A percentile compares a stretch with the other conserved stretches of the same genome.
phyloP scores from a whole-genome alignment of 2,888 invertebrate species.

The Tetramorium bicarinatum region DNA sequence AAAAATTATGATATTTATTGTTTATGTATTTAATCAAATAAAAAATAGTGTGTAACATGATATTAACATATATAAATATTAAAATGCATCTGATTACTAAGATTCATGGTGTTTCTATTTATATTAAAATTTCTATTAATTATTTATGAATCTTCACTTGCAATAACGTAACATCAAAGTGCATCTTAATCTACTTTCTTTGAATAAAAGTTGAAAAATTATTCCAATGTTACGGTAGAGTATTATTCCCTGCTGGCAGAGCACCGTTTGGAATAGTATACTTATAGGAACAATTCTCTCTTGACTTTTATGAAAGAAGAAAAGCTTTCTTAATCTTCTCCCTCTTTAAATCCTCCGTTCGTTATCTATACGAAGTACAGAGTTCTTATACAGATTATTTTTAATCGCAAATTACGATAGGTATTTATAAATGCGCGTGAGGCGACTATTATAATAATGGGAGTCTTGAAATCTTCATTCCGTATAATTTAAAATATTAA shows the following conservation, averaged over 20 bases:
- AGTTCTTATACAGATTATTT: background rate
- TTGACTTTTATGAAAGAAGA: conserved; percentile 50
- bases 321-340: conserved; percentile 33
- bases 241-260: conserved; percentile 9
- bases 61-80: conserved; percentile 11
- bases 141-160: conserved; percentile 8
- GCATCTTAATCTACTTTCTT: conserved; percentile 17
- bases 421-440: background rate
- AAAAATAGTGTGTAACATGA: background rate
- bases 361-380: background rate
- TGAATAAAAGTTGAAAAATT: conserved; percentile 38
- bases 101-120: conserved; percentile 1
- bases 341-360: conserved; percentile 22
- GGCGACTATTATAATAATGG: background rate
- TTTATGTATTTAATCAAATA: background rate
- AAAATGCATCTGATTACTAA: background rate
- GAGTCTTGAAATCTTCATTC: background rate
- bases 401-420: conserved; percentile 38
- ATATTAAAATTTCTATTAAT: conserved; percentile 12
- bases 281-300: conserved; percentile 43
- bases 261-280: conserved; percentile 26
- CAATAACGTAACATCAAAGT: conserved; percentile 22
- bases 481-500: background rate
- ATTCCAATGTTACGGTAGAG: conserved; percentile 16
- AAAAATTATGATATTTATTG: background rate